Base-by-base conservation (phyloP, 2,888 invertebrate species). In the Parnassius glacialis region DNA sequence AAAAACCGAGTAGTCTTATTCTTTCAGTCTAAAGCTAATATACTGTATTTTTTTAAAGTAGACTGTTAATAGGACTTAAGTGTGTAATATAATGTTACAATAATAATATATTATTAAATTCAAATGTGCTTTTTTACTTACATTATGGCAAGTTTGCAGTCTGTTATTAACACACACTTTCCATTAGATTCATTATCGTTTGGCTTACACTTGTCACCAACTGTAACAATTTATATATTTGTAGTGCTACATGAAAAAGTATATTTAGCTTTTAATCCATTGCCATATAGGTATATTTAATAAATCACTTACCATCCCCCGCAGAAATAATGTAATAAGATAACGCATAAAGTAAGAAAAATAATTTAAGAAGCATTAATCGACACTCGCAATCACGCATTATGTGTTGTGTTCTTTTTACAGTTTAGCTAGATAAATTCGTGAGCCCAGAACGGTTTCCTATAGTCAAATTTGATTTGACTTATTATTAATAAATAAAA, bases 101-200 rank as follows among this genome's bases (percentile, higher is more conserved):
- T 51, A 16, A 52, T 7, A 25, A 20, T n/a, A 43, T 20, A 20
- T 20, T 2, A 20, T 45, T 10, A 57, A 63, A 55, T 7, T 7
- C 11, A 45, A 45, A n/a, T 45, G 12, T 45, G 16, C 48, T 13
- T 9, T 13, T 1, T 13, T 43, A 80, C 85, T 81, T 67, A 89
- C 90, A 75, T 78, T 57, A 87, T 1, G 11, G 90, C 89, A 52
- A 75, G 72, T 55, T 76, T 74, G 77, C 90, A 90, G 47, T 79
- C 70, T 9, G 74, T 74, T 43, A 84, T 72, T 45, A 77, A 47
- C 20, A 73, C 73, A 67, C 90, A 90, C 13, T 67, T 70, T 48
- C 88, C 88, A 47, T 79, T 75, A 13, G 69, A 53, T 7, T 69
- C 63, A 52, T 76, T 68, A 13, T 74, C 71, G 66, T 78, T 82